phyloP scores from a whole-genome alignment of 2,113 vertebrate genomes.

The Orycteropus afer region DNA sequence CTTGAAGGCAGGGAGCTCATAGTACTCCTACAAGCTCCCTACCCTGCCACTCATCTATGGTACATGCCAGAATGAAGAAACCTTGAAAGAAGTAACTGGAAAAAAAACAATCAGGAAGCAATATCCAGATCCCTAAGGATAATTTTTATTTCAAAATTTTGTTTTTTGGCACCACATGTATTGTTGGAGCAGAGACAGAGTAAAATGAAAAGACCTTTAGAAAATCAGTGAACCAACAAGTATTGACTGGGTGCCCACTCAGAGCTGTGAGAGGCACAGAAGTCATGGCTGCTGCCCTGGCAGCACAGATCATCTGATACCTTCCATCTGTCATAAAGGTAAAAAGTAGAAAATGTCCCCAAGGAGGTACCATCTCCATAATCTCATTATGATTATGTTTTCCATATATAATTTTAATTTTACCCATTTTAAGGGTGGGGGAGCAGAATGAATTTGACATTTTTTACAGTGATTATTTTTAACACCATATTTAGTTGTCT shows the following conservation, averaged over 20 bases:
- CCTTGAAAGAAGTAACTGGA: background rate
- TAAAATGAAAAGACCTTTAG: background rate
- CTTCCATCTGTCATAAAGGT: background rate
- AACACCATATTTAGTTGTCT: background rate
- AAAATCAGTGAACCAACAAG: constrained; percentile 29
- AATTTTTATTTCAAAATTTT: constrained; percentile 33
- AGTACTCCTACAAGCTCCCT: background rate
- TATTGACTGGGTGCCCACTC: background rate
- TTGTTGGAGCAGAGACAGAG: background rate
- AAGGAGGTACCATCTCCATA: background rate
- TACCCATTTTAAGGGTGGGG: background rate
- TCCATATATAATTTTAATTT: background rate
- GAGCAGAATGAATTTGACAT: background rate
- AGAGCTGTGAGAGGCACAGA: background rate
- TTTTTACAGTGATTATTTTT: background rate
- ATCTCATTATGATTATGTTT: background rate
- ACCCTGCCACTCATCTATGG: background rate
- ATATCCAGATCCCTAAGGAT: background rate
- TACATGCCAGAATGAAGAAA: background rate
- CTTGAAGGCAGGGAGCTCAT: background rate
- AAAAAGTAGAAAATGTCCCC: background rate
- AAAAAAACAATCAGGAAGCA: background rate
- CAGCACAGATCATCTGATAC: background rate
- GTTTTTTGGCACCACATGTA: background rate
- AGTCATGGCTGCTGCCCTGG: background rate